Base-by-base conservation (phyloP, 2,113 vertebrate genomes). In the Pseudois nayaur region DNA sequence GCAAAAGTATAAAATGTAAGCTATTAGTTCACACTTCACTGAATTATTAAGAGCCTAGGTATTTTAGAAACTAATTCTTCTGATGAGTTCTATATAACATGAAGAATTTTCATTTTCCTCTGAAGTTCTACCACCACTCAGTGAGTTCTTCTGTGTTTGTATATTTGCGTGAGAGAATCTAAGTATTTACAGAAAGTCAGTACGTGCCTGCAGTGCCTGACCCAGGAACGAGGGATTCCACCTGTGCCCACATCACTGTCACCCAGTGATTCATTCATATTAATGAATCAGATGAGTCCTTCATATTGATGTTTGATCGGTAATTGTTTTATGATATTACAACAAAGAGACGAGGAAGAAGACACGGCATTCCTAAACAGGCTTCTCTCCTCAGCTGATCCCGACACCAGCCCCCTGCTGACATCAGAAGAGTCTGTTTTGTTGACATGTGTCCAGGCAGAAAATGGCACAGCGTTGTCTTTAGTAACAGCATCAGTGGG, bases 261-360 rank as follows among this genome's bases (percentile, higher is more conserved):
- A 67, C 17, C 33, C 64, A 67, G 64, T 67, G 64, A 67, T 71
- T 67, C 64, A 36, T 67, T 67, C 1, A 0, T 21, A 11, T 36
- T 71, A 36, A 71, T 36, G n/a, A 71, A 36, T 71, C n/a, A 36
- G n/a, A 71, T 11, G 8, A 36, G n/a, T 36, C 8, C 5, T 71
- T 71, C 0, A 0, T 67, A 71, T 71, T 71, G n/a, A 71, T 71
- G 11, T 67, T 36, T 21, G 17, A 36, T 36, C 0, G 0, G 17
- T 71, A 36, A 36, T 36, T 71, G 64, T 71, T 71, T 36, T 71
- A 36, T 36, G 64, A 71, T 71, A 36, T 71, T 21, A 71, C 8
- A 71, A 71, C 64, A 71, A n/a, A 40, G 21, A 25, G 36, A 74
- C 67, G 40, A 23, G 23, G 36, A 74, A 13, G 67, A 74, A 67